These are phyloP conservation scores for Cettia cetti DNA, from an alignment of 2,113 vertebrate genomes.

Conservation along the genomic window DNA sequence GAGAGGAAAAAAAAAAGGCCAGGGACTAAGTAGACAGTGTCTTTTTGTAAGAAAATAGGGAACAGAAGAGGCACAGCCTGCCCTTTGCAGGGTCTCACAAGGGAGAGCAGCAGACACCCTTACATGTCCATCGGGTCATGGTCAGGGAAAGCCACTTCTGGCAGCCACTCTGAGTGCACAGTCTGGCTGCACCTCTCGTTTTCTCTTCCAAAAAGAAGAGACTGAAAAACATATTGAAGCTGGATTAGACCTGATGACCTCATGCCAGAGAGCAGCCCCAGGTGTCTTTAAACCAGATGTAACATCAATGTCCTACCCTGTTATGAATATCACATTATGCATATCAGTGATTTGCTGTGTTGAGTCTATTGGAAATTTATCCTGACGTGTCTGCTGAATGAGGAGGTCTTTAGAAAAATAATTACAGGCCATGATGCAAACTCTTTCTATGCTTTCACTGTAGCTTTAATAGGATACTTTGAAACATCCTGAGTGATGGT, in stretches of 20 bases:
- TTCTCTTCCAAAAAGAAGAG: background rate
- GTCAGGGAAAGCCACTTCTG: background rate
- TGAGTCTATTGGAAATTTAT: background rate
- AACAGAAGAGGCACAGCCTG: background rate
- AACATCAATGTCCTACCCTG: background rate
- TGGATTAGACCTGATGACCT: background rate
- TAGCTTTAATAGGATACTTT: background rate
- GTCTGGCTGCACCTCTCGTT: accelerated
- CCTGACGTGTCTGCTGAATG: background rate
- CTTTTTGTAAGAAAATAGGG: background rate
- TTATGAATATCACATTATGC: background rate
- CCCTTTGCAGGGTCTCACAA: background rate
- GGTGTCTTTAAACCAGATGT: background rate
- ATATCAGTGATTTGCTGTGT: background rate
- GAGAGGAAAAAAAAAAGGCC: background rate
- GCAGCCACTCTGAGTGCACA: background rate
- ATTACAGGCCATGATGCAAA: background rate
- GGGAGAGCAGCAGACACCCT: background rate
- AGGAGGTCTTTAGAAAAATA: background rate
- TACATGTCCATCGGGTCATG: accelerated
- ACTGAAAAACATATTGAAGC: background rate
- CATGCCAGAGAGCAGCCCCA: background rate
- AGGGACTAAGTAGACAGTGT: background rate
- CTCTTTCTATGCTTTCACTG: background rate
- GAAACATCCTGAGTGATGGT: background rate